Percentiles rank a stretch among this genome's conserved stretches.
These are phyloP conservation scores for Myotis myotis DNA, from an alignment of 2,797 vertebrate species.

Conservation along the genomic window DNA sequence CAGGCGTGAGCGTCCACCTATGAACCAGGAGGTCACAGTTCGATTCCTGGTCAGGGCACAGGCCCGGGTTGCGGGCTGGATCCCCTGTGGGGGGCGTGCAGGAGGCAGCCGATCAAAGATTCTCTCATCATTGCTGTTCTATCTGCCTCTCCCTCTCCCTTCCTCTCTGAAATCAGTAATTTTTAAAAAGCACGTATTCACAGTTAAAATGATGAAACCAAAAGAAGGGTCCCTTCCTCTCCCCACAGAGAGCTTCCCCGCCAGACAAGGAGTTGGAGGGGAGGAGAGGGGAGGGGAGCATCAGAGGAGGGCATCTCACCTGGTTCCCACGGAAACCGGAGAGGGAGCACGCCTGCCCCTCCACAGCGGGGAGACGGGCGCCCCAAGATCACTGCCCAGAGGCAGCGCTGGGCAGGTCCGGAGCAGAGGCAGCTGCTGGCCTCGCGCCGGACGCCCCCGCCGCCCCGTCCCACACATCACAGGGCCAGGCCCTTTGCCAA, in stretches of 20 bases:
- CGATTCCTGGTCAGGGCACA: too few relatives aligned
- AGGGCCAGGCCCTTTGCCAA: background rate
- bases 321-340: background rate
- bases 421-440: background rate
- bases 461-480: background rate
- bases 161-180: too few relatives aligned
- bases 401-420: background rate
- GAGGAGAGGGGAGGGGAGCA: too few relatives aligned
- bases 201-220: conserved; percentile 12
- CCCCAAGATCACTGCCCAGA: background rate
- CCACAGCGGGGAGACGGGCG: background rate
- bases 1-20: too few relatives aligned
- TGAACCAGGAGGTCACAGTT: too few relatives aligned
- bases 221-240: conserved; percentile 6
- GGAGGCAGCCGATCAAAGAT: too few relatives aligned
- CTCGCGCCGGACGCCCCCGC: background rate
- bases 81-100: too few relatives aligned
- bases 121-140: too few relatives aligned
- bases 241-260: background rate
- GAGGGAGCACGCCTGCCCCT: background rate
- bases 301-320: background rate
- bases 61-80: too few relatives aligned
- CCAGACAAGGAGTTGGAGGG: background rate
- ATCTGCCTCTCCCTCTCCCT: too few relatives aligned
- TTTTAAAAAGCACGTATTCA: background rate